phyloP scores from a whole-genome alignment of 2,113 vertebrate species.

The Uropsilus gracilis region DNA sequence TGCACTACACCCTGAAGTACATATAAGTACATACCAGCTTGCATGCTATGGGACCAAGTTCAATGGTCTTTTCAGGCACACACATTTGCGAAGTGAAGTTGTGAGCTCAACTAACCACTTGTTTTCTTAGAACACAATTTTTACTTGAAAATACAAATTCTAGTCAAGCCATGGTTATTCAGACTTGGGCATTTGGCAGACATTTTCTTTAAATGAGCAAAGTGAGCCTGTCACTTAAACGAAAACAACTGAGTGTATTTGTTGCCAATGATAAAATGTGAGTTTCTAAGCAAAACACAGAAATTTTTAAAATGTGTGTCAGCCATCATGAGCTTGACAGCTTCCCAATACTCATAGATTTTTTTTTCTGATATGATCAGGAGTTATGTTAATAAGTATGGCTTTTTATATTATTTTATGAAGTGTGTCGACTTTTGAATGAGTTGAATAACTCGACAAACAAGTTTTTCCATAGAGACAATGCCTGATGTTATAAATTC shows the following conservation, averaged over 20 bases:
- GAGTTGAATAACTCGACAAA: background rate
- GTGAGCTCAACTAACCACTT: constrained; percentile 42
- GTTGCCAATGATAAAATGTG: constrained; percentile 66
- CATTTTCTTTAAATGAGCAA: constrained; percentile 71
- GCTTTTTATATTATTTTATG: background rate
- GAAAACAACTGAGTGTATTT: constrained; percentile 66
- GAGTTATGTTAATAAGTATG: constrained; percentile 10
- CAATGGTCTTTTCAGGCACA: background rate
- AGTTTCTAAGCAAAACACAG: constrained; percentile 56
- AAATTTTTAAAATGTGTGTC: constrained; percentile 18
- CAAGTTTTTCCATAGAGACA: background rate
- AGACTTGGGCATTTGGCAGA: constrained; percentile 67
- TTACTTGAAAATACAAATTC: constrained; percentile 64
- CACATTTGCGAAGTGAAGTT: background rate
- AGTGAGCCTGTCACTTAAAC: constrained; percentile 65
- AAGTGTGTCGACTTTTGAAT: background rate
- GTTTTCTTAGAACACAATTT: constrained; percentile 40
- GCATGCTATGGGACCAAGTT: fast-evolving
- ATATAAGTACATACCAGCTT: fast-evolving
- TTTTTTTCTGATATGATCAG: constrained; percentile 32
- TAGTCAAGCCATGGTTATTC: constrained; percentile 66
- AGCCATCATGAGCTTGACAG: constrained; percentile 22
- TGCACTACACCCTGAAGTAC: background rate
- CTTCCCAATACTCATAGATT: constrained; percentile 15
- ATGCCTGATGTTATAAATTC: background rate